These are phyloP conservation scores for Bombus sylvicola DNA, from an alignment of 1,140 invertebrate species.

Conservation along the genomic window DNA sequence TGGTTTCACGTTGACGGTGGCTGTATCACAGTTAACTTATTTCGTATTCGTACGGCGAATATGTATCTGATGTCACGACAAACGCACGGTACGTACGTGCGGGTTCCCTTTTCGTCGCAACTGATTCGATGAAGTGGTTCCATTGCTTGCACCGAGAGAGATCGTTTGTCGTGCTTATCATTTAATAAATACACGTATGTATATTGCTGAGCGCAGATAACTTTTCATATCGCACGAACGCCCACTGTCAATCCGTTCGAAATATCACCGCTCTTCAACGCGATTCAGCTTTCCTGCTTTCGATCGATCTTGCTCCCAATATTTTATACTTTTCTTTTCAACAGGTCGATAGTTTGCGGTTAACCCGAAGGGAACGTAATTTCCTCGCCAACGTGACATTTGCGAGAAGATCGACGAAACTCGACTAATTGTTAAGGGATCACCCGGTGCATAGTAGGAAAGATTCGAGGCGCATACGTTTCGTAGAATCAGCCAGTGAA, in stretches of 20 bases:
- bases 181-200: slow-evolving; percentile 38
- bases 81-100: slow-evolving; percentile 10
- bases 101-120: slow-evolving; percentile 26
- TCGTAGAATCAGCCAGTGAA: slow-evolving; percentile 15
- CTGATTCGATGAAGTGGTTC: slow-evolving; percentile 27
- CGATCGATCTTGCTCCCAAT: not conserved
- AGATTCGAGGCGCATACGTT: slow-evolving; percentile 20
- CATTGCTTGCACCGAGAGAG: slow-evolving; percentile 5
- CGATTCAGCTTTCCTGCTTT: not conserved
- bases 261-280: not conserved
- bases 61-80: slow-evolving; percentile 38
- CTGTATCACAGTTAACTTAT: slow-evolving; percentile 36
- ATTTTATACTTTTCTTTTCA: not conserved
- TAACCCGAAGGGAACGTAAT: not conserved
- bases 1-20: not conserved
- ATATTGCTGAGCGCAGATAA: slow-evolving; percentile 48
- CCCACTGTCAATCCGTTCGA: slow-evolving; percentile 37
- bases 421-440: not conserved
- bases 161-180: slow-evolving; percentile 40
- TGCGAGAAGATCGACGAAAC: not conserved
- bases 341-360: not conserved
- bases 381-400: not conserved
- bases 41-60: slow-evolving; percentile 49
- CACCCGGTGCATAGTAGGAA: slow-evolving; percentile 38
- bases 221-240: slow-evolving; percentile 56